Evolutionary conservation across 2,797 vertebrate genomes (phyloP), one percentile per base, ranked within the genome.

Genomic region (Peromyscus eremicus): DNA sequence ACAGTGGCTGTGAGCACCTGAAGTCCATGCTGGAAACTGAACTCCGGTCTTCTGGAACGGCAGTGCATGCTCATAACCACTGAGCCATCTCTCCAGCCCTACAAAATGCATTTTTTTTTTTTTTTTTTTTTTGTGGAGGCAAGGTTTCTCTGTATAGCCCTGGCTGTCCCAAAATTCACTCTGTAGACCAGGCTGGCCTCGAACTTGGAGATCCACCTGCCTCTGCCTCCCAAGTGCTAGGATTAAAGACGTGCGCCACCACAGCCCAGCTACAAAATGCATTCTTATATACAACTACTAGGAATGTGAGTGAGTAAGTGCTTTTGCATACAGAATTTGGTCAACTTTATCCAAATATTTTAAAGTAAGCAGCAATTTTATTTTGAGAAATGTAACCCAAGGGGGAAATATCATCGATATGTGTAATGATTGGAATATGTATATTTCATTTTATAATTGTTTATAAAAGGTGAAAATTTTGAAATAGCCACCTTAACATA

Each of bases 401-500:
- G 52, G 29, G 49, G 37, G 27, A 73, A 71, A 57, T 34, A 57
- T 43, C 27, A 60, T 2, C 5, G 27, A 89, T 75, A 8, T 62
- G 6, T 23, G 27, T 34, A 43, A 32, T 87, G 68, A 57, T 60
- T 60, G 29, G 11, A 57, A 60, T 57, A 43, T 32, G 49, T 55
- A 21, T 75, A 32, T 43, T 73, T 73, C 9, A 19, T 55, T 55
- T 16, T 55, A 40, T 29, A 55, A 37, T 40, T 40, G 29, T 21
- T 73, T 57, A 57, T 43, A 57, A 37, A 73, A 73, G 52, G n/a
- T 60, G 27, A 73, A 87, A 52, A 43, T 40, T 43, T 95, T 3
- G 55, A 94, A 94, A 84, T 46, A 71, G 25, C 25, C 76, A 76
- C 37, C 87, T 81, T 84, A 92, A 85, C 17, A 68, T n/a, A 34